phyloP scores from a whole-genome alignment of 2,113 vertebrate species.

The Ageneiosus marmoratus region DNA sequence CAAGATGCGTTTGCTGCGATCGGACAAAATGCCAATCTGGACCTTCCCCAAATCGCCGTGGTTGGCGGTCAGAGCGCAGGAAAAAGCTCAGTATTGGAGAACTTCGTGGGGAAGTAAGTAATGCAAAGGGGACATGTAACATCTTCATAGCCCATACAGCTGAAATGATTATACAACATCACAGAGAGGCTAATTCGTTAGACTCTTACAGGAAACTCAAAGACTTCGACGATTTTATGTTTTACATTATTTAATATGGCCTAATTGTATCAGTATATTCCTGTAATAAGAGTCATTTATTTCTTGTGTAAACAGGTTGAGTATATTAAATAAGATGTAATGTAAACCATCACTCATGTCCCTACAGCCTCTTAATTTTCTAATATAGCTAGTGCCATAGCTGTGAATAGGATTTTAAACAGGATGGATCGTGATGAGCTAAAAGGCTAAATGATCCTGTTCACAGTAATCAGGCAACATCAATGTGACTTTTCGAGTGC shows the following conservation, averaged over 20 bases:
- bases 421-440: not conserved
- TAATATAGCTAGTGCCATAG: not conserved
- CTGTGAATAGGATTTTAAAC: not conserved
- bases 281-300: not conserved
- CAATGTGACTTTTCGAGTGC: not conserved
- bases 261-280: not conserved
- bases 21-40: constrained; percentile 88
- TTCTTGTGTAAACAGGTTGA: not conserved
- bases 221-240: not conserved
- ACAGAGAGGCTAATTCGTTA: not conserved
- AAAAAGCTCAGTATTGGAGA: constrained; percentile 96
- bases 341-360: not conserved
- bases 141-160: not conserved
- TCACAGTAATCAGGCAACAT: not conserved
- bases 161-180: not conserved
- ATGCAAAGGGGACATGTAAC: not conserved
- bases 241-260: not conserved
- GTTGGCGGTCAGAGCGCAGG: constrained; percentile 95
- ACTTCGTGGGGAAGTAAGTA: constrained; percentile 92
- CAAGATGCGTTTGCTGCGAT: constrained; percentile 93
- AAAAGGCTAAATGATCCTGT: not conserved
- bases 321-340: not conserved
- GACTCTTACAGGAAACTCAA: not conserved
- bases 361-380: not conserved
- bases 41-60: constrained; percentile 95